These are phyloP conservation scores for Scaptomyza hsui DNA, from an alignment of 1,140 invertebrate species.

Conservation along the genomic window DNA sequence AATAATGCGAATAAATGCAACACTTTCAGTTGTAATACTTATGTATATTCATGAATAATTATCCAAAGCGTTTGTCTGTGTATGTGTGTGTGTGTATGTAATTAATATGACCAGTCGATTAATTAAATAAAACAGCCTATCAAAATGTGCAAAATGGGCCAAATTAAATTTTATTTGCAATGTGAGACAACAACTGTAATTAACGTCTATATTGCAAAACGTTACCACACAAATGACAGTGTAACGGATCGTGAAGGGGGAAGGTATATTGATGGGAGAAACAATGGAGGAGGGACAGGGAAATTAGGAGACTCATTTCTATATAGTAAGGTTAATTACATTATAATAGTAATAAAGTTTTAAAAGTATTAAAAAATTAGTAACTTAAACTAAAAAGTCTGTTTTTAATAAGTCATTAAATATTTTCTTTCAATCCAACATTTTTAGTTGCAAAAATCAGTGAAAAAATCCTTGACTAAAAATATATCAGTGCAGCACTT, in stretches of 20 bases:
- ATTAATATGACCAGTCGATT: conserved; percentile 26
- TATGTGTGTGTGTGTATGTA: not conserved
- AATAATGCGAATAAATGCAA: conserved; percentile 28
- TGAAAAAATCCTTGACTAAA: not conserved
- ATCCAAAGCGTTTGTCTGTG: conserved; percentile 5
- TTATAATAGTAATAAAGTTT: too few species aligned
- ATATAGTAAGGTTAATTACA: too few species aligned
- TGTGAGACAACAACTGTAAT: conserved; percentile 8
- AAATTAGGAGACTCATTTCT: too few species aligned
- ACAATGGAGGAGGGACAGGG: too few species aligned
- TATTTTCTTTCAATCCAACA: too few species aligned
- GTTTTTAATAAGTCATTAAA: too few species aligned
- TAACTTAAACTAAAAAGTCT: too few species aligned
- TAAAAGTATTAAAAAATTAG: too few species aligned
- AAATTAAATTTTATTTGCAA: conserved; percentile 14
- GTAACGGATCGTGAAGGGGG: not conserved
- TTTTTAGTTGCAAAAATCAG: too few species aligned
- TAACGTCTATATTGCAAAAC: not conserved
- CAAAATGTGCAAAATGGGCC: not conserved
- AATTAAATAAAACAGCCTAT: conserved; percentile 32
- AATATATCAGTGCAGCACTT: conserved; percentile 61
- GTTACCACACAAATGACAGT: not conserved
- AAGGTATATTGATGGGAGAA: not conserved
- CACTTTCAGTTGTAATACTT: conserved; percentile 5
- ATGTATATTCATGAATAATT: conserved; percentile 41